Evolutionary conservation across 2,797 vertebrate genomes (phyloP).

Genomic region (Jordanella pulchra): DNA sequence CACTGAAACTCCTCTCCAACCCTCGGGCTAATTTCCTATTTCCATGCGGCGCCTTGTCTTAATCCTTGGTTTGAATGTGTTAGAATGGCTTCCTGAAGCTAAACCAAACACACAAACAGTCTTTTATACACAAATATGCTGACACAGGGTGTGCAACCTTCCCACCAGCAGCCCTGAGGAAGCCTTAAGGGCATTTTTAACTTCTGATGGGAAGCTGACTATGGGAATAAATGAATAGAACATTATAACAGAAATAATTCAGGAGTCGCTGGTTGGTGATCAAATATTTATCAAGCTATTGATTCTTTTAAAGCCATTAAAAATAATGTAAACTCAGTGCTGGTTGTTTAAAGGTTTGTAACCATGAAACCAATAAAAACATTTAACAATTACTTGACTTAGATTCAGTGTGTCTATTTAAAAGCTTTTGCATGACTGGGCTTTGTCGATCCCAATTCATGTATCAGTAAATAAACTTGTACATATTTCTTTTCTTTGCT

Average conservation of each 20-base stretch:
- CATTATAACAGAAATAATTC: neutral
- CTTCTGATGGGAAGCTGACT: constrained; percentile 27
- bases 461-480: neutral
- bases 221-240: constrained; percentile 12
- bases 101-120: constrained; percentile 54
- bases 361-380: neutral
- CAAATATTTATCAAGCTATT: neutral
- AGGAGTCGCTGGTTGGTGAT: neutral
- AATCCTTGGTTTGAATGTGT: constrained; percentile 67
- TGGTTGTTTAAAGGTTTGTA: neutral
- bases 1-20: constrained; percentile 35
- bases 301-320: neutral
- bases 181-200: constrained; percentile 11
- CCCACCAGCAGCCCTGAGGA: constrained; percentile 40
- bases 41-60: constrained; percentile 68
- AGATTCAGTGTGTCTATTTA: neutral
- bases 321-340: neutral
- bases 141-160: constrained; percentile 40
- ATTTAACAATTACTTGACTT: neutral
- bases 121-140: constrained; percentile 48
- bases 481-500: neutral
- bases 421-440: constrained; percentile 2
- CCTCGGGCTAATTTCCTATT: constrained; percentile 74
- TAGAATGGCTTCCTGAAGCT: constrained; percentile 56
- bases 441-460: neutral